These are phyloP conservation scores for Ormyrus pomaceus DNA, from an alignment of 2,888 invertebrate genomes.

Conservation along the genomic window DNA sequence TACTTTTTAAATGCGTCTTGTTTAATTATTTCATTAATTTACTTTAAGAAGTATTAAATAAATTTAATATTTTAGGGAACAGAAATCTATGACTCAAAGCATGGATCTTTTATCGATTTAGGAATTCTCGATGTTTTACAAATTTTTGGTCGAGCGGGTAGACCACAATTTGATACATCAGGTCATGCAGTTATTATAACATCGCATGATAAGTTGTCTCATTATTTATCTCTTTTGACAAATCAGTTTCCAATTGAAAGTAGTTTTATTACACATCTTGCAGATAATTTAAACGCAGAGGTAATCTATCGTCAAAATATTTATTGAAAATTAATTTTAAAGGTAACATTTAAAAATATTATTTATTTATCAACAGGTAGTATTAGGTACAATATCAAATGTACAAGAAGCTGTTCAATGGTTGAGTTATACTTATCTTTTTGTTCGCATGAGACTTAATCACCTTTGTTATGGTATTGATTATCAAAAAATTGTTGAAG, in stretches of 20 bases:
- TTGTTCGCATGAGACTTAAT: constrained; percentile 95
- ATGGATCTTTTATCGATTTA: constrained; percentile 94
- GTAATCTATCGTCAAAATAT: constrained; percentile 73
- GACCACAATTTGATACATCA: constrained; percentile 97
- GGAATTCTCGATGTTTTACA: constrained; percentile 98
- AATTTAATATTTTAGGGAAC: constrained; percentile 83
- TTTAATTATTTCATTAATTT: background rate
- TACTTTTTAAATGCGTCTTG: background rate
- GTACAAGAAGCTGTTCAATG: constrained; percentile 97
- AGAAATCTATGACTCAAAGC: constrained; percentile 97
- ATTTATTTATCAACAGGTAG: constrained; percentile 66
- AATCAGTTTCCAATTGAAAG: constrained; percentile 99
- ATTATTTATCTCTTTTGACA: constrained; percentile 94
- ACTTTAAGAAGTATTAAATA: background rate
- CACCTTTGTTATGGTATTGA: constrained; percentile 86
- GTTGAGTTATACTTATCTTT: constrained; percentile 98
- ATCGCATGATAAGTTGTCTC: constrained; percentile 91
- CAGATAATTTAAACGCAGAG: constrained; percentile 99
- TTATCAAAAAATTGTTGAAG: constrained; percentile 82
- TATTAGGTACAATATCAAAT: constrained; percentile 96
- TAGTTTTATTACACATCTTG: constrained; percentile 92
- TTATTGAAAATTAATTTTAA: background rate
- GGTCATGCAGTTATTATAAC: constrained; percentile 98
- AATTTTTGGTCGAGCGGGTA: constrained; percentile 98
- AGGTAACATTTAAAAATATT: constrained; percentile 1